These are phyloP conservation scores for Diplogasteroides magnus DNA, from an alignment of 1,140 invertebrate species.

Conservation along the genomic window DNA sequence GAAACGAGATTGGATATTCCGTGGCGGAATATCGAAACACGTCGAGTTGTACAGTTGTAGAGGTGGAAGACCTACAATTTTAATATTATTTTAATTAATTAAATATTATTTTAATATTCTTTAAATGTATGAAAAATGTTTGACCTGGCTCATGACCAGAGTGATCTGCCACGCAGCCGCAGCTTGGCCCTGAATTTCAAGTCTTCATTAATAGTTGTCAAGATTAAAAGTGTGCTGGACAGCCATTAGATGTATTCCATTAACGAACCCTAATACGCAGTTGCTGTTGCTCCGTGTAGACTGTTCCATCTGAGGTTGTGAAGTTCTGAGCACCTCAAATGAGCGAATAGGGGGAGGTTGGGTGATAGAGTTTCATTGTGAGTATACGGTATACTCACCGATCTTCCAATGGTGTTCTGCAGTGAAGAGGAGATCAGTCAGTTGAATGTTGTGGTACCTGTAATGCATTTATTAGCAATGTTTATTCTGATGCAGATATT, in stretches of 20 bases:
- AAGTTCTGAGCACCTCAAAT: slow-evolving; percentile 37
- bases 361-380: no score
- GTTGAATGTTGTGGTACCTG: slow-evolving; percentile 43
- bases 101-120: no score
- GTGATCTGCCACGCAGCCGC: slow-evolving; percentile 53
- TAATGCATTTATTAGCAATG: slow-evolving; percentile 1
- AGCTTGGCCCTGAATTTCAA: slow-evolving; percentile 46
- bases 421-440: slow-evolving; percentile 46
- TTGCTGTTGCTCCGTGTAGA: slow-evolving; percentile 39
- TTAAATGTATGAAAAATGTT: no score
- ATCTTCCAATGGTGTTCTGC: slow-evolving; percentile 46
- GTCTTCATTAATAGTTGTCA: no score
- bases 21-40: slow-evolving; percentile 51
- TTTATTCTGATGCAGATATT: no score
- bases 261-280: no score
- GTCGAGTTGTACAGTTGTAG: slow-evolving; percentile 52
- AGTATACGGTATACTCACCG: not conserved
- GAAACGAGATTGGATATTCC: slow-evolving; percentile 50
- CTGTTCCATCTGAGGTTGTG: slow-evolving; percentile 33
- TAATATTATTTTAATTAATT: no score
- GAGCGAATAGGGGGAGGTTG: no score
- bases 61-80: slow-evolving; percentile 47
- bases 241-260: no score
- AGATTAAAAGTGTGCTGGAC: no score
- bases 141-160: slow-evolving; percentile 45